Evolutionary conservation across 2,888 invertebrate genomes (phyloP).

Genomic region (Sarcophaga variegata): DNA sequence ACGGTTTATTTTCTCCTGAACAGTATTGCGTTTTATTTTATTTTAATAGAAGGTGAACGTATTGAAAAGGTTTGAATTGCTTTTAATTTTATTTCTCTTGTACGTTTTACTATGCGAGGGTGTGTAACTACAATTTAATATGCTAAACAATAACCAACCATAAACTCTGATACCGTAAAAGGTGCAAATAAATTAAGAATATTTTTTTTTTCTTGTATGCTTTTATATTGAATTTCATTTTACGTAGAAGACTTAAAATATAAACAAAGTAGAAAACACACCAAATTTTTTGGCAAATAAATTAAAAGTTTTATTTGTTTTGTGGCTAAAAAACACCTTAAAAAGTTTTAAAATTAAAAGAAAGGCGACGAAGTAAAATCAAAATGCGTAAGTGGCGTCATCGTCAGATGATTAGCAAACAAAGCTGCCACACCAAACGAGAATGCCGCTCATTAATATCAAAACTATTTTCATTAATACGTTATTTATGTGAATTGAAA

Average conservation of each 20-base stretch:
- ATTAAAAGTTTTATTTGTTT: conserved; percentile 17
- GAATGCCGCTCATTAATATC: conserved; percentile 19
- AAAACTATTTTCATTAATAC: conserved; percentile 5
- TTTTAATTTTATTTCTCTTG: neutral
- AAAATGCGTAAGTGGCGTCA: conserved; percentile 46
- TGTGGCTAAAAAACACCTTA: conserved; percentile 6
- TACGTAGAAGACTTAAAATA: neutral
- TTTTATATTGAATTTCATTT: neutral
- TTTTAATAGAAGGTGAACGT: neutral
- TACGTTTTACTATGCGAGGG: conserved; percentile 36
- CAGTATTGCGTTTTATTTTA: conserved; percentile 30
- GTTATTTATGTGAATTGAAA: conserved; percentile 35
- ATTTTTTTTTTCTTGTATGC: neutral
- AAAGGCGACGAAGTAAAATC: conserved; percentile 30
- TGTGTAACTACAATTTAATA: conserved; percentile 57
- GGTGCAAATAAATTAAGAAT: conserved; percentile 53
- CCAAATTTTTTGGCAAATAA: conserved; percentile 46
- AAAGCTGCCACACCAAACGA: conserved; percentile 36
- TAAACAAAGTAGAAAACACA: neutral
- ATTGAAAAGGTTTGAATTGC: neutral
- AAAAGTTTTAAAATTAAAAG: neutral
- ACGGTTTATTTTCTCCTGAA: conserved; percentile 15
- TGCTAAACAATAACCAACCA: conserved; percentile 47
- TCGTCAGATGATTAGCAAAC: neutral
- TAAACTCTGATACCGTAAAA: conserved; percentile 54